Evolutionary conservation across 1,140 invertebrate genomes (phyloP), one percentile per base, ranked within the genome.

Genomic region (Megalopta genalis): DNA sequence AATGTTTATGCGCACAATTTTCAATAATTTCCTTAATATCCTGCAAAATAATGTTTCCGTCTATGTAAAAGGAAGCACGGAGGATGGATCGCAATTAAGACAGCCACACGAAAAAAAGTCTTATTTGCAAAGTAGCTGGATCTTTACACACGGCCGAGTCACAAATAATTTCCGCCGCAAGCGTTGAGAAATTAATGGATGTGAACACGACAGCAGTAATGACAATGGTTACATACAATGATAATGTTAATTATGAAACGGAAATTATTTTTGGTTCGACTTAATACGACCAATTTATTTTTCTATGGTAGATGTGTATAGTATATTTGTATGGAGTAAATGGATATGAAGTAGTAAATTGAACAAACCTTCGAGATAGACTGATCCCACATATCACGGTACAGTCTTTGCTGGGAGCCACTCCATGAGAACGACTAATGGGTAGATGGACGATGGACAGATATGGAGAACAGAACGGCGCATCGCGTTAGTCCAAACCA

Each of bases 21-120:
- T 95, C 94, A 68, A 99, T 97, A 74, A 99, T 98, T 85, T 98
- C 97, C 87, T 95, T 95, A 57, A 98, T 97, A 90, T 98, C 97
- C 94, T 98, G 86, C 89, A 94, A 88, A 77, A 32, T 39, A 60
- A 49, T 25, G 5, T 18, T 6, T 54, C 14, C 12, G 6, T 70
- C 6, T 52, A 37, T n/a, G 42, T 64, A 27, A 25, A 39, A 21
- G 27, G 63, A 6, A 32, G 1, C 18, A 21, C 49, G 16, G 18
- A 14, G 16, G 6, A 18, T 52, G 4, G 10, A 46, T 46, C 12
- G 42, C 42, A 46, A 46, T 46, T 12, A 46, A 2, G 42, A 46
- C 10, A 46, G 42, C 12, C 42, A 46, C 42, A 46, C 42, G 42
- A 14, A 14, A 46, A 46, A 46, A 46, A 3, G 2, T 46, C n/a